Base-by-base conservation (phyloP, 2,888 invertebrate genomes). In the Chydorus sphaericus region DNA sequence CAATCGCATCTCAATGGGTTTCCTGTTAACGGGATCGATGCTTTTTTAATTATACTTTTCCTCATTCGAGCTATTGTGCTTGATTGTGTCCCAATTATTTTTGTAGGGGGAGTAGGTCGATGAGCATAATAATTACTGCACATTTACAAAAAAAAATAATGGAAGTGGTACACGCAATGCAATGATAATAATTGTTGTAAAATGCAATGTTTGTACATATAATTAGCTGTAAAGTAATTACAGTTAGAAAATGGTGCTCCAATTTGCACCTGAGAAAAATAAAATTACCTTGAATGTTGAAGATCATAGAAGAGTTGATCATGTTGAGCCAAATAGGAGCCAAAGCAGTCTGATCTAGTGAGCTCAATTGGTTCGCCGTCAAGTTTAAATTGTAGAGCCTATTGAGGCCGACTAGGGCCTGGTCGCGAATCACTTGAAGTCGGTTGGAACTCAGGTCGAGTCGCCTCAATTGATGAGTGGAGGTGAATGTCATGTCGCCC, bases 1-100 rank as follows among this genome's bases (percentile, higher is more conserved):
- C 87, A 87, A 75, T 87, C 85, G 72, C 88, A 89, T 63, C 80
- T 77, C 71, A 88, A 82, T 68, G 79, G 80, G 73, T 88, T 89
- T 65, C 82, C 88, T 89, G 81, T 53, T 75, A n/a, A n/a, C n/a
- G n/a, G n/a, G n/a, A n/a, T n/a, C n/a, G n/a, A n/a, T n/a, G n/a
- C n/a, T n/a, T n/a, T n/a, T n/a, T n/a, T n/a, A n/a, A n/a, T n/a
- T n/a, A n/a, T n/a, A n/a, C n/a, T n/a, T n/a, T n/a, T n/a, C n/a
- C n/a, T n/a, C n/a, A n/a, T n/a, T n/a, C n/a, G n/a, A n/a, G n/a
- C n/a, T n/a, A n/a, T n/a, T n/a, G n/a, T n/a, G n/a, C n/a, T n/a
- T n/a, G n/a, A n/a, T n/a, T n/a, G n/a, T n/a, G n/a, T n/a, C n/a
- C n/a, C n/a, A n/a, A n/a, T n/a, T n/a, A n/a, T n/a, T n/a, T n/a